phyloP scores from a whole-genome alignment of 2,888 invertebrate species.

The Cantharis rustica region DNA sequence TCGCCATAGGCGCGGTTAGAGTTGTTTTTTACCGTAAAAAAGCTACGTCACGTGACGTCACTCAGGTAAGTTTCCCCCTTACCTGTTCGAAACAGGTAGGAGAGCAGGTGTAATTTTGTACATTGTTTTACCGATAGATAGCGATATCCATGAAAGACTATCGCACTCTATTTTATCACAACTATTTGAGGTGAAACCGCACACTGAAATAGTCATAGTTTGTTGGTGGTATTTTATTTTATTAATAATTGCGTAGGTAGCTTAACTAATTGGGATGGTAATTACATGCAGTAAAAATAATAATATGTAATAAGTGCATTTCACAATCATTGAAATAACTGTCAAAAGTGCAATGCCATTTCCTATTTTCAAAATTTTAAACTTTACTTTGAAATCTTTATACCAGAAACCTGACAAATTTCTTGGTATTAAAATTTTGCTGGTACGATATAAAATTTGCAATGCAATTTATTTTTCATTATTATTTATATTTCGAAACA shows the following conservation, averaged over 20 bases:
- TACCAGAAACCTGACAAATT: neutral
- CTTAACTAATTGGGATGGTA: neutral
- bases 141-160: conserved; percentile 21
- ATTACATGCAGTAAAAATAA: neutral
- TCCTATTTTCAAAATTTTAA: neutral
- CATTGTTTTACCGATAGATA: conserved; percentile 34
- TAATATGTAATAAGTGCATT: neutral
- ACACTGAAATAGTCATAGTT: neutral
- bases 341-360: neutral
- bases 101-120: conserved; percentile 48
- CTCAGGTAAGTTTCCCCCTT: conserved; percentile 48
- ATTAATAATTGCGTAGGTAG: neutral
- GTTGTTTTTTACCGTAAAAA: conserved; percentile 52
- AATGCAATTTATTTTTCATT: no score
- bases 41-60: conserved; percentile 48
- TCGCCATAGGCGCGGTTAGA: conserved; percentile 51
- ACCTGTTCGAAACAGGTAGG: conserved; percentile 47
- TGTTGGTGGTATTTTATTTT: neutral
- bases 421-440: neutral
- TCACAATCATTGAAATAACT: neutral
- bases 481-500: neutral
- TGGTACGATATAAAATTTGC: neutral
- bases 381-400: neutral
- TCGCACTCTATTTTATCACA: neutral
- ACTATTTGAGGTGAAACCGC: neutral